These are phyloP conservation scores for Myripristis murdjan DNA, from an alignment of 2,797 vertebrate genomes.

Conservation along the genomic window DNA sequence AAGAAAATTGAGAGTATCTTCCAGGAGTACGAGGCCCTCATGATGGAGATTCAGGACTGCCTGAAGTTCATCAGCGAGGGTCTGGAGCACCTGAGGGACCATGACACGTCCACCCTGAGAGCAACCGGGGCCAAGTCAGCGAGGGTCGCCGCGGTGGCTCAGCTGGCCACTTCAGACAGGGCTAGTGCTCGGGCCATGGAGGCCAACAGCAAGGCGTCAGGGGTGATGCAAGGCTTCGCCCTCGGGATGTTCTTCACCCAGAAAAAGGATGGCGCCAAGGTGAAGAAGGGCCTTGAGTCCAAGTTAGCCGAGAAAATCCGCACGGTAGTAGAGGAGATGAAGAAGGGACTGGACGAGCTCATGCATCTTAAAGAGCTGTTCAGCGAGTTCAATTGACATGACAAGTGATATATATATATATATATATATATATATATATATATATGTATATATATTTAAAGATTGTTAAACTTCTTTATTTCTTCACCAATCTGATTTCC, in stretches of 20 bases:
- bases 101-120: slow-evolving; percentile 13
- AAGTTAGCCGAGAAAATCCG: slow-evolving; percentile 46
- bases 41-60: not conserved
- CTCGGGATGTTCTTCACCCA: slow-evolving; percentile 39
- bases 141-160: not conserved
- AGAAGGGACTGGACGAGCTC: not conserved
- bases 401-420: not conserved
- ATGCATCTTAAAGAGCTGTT: slow-evolving; percentile 21
- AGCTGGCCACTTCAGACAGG: not conserved
- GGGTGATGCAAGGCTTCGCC: slow-evolving; percentile 49
- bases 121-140: accelerated
- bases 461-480: no score
- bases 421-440: no score
- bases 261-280: slow-evolving; percentile 26
- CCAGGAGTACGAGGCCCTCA: not conserved
- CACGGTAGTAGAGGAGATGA: not conserved
- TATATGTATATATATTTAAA: no score
- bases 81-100: slow-evolving; percentile 28
- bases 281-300: slow-evolving; percentile 56
- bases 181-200: not conserved
- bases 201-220: slow-evolving; percentile 9
- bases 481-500: no score
- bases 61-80: slow-evolving; percentile 25
- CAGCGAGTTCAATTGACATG: accelerated
- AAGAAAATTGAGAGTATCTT: slow-evolving; percentile 42